phyloP scores from a whole-genome alignment of 2,888 invertebrate genomes.

The Oligia fasciuncula region DNA sequence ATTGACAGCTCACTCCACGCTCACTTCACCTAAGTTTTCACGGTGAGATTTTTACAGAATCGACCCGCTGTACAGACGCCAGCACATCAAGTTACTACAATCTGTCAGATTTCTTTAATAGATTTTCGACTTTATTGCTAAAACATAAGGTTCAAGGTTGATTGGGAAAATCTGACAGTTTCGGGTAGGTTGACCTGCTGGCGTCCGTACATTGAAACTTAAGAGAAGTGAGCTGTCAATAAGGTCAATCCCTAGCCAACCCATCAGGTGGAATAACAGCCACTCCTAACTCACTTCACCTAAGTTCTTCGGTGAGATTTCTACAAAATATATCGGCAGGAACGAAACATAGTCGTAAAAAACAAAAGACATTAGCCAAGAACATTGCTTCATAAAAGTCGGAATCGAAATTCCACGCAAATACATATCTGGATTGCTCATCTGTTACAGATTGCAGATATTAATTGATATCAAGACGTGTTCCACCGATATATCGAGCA shows the following conservation, averaged over 20 bases:
- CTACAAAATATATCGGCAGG: not conserved
- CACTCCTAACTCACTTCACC: not conserved
- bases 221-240: not conserved
- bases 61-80: too few relatives aligned
- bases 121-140: too few relatives aligned
- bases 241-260: too few relatives aligned
- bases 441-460: conserved; percentile 8
- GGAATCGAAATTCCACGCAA: not conserved
- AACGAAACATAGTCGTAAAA: not conserved
- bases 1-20: too few relatives aligned
- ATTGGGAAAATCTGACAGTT: too few relatives aligned
- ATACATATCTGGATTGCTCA: conserved; percentile 1
- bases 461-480: conserved; percentile 53
- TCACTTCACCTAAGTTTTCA: too few relatives aligned
- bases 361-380: not conserved
- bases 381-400: not conserved
- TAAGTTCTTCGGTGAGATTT: not conserved
- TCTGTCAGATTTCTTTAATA: too few relatives aligned
- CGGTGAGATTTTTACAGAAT: too few relatives aligned
- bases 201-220: too few relatives aligned
- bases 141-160: too few relatives aligned
- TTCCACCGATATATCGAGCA: conserved; percentile 7
- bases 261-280: not conserved
- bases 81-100: too few relatives aligned
- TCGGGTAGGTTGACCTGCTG: too few relatives aligned